Base-by-base conservation (phyloP, 1,140 invertebrate species). In the Drosophila nasuta region DNA sequence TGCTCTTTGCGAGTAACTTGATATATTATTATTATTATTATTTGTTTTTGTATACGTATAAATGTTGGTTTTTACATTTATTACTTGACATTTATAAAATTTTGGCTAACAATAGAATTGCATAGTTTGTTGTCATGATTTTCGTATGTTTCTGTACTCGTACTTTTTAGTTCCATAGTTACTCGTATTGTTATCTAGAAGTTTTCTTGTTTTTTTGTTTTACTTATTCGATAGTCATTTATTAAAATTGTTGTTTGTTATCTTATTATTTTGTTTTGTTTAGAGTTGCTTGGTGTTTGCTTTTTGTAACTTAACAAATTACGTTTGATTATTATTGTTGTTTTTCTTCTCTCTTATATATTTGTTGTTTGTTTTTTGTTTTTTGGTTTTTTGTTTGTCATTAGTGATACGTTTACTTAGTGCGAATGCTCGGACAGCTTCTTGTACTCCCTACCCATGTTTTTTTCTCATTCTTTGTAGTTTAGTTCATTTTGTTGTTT, bases 21-120 rank as follows among this genome's bases (percentile, higher is more conserved):
- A 62, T 69, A 58, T 86, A 65, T 33, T 62, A 77, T 79, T 70
- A 58, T 58, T 68, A 70, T 33, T 25, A 30, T 15, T 66, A 13
- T 35, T 52, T 79, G 82, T 86, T 87, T 82, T 52, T 79, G 82
- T 86, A 86, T 82, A 88, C 68, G 80, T 74, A 88, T 88, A 82
- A 88, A 87, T 88, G 35, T 70, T 57, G 69, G 41, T 20, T 65
- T 76, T 87, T 88, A 82, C 76, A 86, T 72, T 86, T 81, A 81
- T 82, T 87, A 87, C 82, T 87, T 87, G 82, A 88, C 83, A 88
- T 83, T 88, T 88, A 88, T 89, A 88, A 89, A 88, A 88, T 83
- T 89, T 88, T 89, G 85, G 85, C 85, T 88, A 88, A 89, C 85
- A 88, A 89, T 88, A 88, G 83, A 89, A 88, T 88, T 88, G 78